These are phyloP conservation scores for Saxidomus purpurata DNA, from an alignment of 1,140 invertebrate species.

Conservation along the genomic window DNA sequence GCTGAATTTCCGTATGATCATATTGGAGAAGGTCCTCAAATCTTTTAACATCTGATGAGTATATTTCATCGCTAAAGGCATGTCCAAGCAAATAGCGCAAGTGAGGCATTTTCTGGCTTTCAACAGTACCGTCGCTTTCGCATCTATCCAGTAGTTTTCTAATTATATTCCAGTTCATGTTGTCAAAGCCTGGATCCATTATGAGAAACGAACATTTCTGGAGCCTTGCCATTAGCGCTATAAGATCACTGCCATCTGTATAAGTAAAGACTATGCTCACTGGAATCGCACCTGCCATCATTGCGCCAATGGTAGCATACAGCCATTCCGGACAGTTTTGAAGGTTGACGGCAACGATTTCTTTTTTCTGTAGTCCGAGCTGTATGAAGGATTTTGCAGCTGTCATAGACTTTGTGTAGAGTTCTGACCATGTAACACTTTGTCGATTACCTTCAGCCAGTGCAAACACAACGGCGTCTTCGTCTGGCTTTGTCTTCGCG, in stretches of 20 bases:
- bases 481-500: not conserved
- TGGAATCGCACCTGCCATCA: not conserved
- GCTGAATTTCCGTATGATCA: not conserved
- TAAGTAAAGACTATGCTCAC: constrained; percentile 10
- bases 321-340: constrained; percentile 33
- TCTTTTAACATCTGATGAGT: not conserved
- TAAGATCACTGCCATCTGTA: constrained; percentile 13
- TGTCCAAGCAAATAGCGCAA: not conserved
- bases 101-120: constrained; percentile 3
- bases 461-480: constrained; percentile 51
- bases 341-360: constrained; percentile 23
- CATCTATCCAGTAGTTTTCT: not conserved
- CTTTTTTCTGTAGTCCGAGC: constrained; percentile 19
- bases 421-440: constrained; percentile 8
- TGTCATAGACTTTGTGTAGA: not conserved
- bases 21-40: not conserved
- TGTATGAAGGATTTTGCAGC: not conserved
- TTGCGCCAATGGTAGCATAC: constrained; percentile 1
- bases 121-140: not conserved
- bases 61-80: not conserved
- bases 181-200: not conserved
- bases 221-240: not conserved
- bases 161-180: constrained; percentile 16
- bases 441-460: not conserved
- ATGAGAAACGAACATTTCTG: constrained; percentile 2